phyloP scores from a whole-genome alignment of 1,140 invertebrate species.

The Gerris buenoi region DNA sequence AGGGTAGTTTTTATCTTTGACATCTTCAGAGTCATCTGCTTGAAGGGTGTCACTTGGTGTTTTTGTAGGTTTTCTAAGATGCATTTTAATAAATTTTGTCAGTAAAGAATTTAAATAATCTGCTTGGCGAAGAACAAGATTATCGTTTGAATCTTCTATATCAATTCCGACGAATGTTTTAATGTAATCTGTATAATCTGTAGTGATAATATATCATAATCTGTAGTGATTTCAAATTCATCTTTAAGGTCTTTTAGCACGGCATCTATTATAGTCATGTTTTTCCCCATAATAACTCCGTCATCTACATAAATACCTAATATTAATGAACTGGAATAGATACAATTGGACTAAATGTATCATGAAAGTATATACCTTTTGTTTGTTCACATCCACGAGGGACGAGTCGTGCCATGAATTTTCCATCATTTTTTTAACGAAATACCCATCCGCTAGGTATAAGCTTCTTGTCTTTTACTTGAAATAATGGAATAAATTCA shows the following conservation, averaged over 20 bases:
- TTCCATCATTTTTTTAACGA: too few species aligned
- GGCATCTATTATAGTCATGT: neutral
- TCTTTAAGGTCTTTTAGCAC: neutral
- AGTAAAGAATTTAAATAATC: conserved; percentile 5
- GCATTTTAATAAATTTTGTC: conserved; percentile 9
- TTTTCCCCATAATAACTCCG: neutral
- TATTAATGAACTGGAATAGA: neutral
- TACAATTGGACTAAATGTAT: neutral
- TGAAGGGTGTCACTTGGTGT: conserved; percentile 2
- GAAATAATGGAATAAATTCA: neutral
- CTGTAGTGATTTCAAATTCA: conserved; percentile 1
- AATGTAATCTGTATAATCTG: neutral
- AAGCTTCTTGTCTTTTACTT: too few species aligned
- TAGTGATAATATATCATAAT: neutral
- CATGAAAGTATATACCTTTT: too few species aligned
- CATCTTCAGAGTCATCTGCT: neutral
- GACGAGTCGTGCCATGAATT: too few species aligned
- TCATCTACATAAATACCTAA: conserved; percentile 10
- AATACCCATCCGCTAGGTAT: too few species aligned
- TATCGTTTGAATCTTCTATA: conserved; percentile 1
- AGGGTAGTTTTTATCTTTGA: neutral
- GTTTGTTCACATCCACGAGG: too few species aligned
- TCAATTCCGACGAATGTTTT: conserved; percentile 8
- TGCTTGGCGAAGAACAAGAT: neutral
- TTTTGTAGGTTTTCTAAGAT: neutral